Conservation (phyloP, 2,888 invertebrate species). For the Choreutis nemorana region DNA sequence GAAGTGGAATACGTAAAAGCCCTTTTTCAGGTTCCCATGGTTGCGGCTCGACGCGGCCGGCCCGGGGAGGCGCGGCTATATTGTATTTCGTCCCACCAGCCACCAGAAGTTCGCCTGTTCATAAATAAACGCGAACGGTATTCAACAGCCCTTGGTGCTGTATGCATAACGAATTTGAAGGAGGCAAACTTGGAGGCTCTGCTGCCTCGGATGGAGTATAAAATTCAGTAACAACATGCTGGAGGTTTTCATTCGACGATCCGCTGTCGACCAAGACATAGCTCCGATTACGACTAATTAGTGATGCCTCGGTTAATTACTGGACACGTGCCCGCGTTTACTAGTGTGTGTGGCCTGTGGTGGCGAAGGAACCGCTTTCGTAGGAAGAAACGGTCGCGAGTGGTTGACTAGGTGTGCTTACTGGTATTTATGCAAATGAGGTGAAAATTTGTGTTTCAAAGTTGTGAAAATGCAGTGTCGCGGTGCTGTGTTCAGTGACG, state of each 20-base stretch:
- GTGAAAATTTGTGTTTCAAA: slow-evolving; percentile 20
- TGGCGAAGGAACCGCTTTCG: neutral
- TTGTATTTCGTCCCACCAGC: slow-evolving; percentile 59
- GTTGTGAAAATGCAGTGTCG: slow-evolving; percentile 29
- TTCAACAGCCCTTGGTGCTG: slow-evolving; percentile 70
- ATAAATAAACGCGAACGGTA: slow-evolving; percentile 69
- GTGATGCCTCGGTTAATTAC: slow-evolving; percentile 19
- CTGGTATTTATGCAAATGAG: slow-evolving; percentile 28
- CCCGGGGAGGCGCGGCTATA: slow-evolving; percentile 53
- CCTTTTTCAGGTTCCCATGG: slow-evolving; percentile 69
- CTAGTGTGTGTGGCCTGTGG: slow-evolving; percentile 1
- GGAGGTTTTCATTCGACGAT: slow-evolving; percentile 63
- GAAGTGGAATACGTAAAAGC: slow-evolving; percentile 75
- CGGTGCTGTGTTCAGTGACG: slow-evolving; percentile 21
- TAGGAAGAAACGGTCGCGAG: slow-evolving; percentile 5
- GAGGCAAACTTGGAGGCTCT: slow-evolving; percentile 68
- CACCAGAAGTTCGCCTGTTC: slow-evolving; percentile 68
- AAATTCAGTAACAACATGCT: slow-evolving; percentile 67
- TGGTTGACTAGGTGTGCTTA: slow-evolving; percentile 14
- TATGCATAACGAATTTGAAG: slow-evolving; percentile 69
- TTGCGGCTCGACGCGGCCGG: slow-evolving; percentile 33
- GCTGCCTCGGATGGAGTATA: slow-evolving; percentile 66
- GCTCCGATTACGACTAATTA: slow-evolving; percentile 58
- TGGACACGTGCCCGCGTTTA: slow-evolving; percentile 2
- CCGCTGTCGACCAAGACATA: slow-evolving; percentile 61